phyloP scores from a whole-genome alignment of 1,140 invertebrate genomes.

The Drosophila kohkoa region DNA sequence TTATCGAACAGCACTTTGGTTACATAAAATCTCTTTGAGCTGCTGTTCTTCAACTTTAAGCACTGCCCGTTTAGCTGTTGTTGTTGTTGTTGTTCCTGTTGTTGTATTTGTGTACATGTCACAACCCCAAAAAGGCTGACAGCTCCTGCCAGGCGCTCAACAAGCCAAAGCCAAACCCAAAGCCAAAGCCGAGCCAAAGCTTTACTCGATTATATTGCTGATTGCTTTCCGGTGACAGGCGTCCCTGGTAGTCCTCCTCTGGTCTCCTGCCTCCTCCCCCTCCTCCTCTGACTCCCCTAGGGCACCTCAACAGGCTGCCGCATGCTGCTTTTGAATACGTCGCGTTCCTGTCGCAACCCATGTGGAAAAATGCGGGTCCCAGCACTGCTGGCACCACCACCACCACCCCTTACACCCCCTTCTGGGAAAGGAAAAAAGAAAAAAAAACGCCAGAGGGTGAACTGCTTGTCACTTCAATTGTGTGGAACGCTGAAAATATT shows the following conservation, averaged over 20 bases:
- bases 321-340: conserved; percentile 61
- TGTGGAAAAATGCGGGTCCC: conserved; percentile 74
- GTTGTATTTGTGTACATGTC: conserved; percentile 50
- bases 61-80: conserved; percentile 5
- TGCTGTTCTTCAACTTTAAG: conserved; percentile 30
- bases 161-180: neutral
- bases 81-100: conserved; percentile 26
- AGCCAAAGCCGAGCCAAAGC: conserved; percentile 39
- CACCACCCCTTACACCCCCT: neutral
- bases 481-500: conserved; percentile 53
- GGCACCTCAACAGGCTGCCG: conserved; percentile 60
- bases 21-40: conserved; percentile 9
- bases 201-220: conserved; percentile 80
- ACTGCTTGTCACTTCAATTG: conserved; percentile 49
- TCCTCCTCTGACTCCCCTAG: conserved; percentile 7
- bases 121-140: conserved; percentile 55
- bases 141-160: conserved; percentile 14
- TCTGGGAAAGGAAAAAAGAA: no score
- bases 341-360: conserved; percentile 59
- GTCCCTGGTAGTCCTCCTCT: conserved; percentile 5
- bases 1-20: conserved; percentile 3
- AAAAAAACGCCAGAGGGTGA: conserved; percentile 11
- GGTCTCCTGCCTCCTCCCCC: neutral
- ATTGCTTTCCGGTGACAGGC: conserved; percentile 79
- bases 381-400: neutral